phyloP scores from a whole-genome alignment of 2,797 vertebrate genomes.

The Erethizon dorsatum region DNA sequence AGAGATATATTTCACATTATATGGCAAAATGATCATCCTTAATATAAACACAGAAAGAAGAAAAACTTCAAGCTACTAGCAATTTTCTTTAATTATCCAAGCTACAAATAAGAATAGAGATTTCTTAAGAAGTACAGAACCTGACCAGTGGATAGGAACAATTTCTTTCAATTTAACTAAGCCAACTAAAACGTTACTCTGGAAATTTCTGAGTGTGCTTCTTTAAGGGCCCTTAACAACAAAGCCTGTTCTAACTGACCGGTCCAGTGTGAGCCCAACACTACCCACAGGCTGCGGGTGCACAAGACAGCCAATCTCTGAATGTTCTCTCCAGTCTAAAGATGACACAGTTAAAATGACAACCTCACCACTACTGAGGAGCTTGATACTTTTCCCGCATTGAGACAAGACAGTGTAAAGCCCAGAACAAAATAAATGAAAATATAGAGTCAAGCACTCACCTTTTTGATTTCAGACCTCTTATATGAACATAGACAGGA shows the following conservation, averaged over 20 bases:
- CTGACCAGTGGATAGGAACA: not conserved
- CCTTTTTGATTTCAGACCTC: slow-evolving; percentile 54
- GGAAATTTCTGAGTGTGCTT: not conserved
- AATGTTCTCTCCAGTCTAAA: not conserved
- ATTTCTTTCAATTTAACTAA: slow-evolving; percentile 40
- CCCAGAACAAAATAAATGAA: not conserved
- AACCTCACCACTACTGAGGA: not conserved
- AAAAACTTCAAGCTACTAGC: slow-evolving; percentile 19
- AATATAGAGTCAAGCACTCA: not conserved
- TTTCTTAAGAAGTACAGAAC: slow-evolving; percentile 44
- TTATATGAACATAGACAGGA: slow-evolving; percentile 71
- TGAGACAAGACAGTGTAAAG: slow-evolving; percentile 4
- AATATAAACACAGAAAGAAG: not conserved
- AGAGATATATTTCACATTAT: slow-evolving; percentile 2
- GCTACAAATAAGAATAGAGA: slow-evolving; percentile 56
- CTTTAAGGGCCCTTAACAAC: not conserved
- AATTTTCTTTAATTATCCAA: slow-evolving; percentile 30
- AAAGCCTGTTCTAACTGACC: not conserved
- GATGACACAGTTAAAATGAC: not conserved
- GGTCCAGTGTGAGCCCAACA: not conserved
- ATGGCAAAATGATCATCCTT: not conserved
- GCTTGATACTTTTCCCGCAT: not conserved
- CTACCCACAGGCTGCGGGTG: not conserved
- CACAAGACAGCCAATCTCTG: not conserved
- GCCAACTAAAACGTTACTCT: not conserved